A percentile compares a stretch with the other conserved stretches of the same genome.
Evolutionary conservation across 1,140 invertebrate species (phyloP).

Genomic region (Ruditapes philippinarum): DNA sequence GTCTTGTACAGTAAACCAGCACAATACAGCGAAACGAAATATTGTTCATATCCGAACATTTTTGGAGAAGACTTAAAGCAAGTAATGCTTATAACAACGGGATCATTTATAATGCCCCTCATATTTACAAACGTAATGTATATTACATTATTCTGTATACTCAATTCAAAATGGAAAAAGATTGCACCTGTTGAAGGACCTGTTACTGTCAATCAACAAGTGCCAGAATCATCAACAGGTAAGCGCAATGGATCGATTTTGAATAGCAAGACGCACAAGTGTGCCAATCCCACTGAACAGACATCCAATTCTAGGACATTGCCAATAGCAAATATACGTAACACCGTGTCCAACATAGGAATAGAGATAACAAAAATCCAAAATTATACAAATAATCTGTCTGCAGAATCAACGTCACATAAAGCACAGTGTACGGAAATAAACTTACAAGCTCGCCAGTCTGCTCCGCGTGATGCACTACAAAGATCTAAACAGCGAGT

Average conservation of each 20-base stretch:
- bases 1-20: neutral
- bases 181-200: neutral
- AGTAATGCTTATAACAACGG: neutral
- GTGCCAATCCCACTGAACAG: neutral
- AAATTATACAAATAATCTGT: too few species aligned
- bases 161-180: neutral
- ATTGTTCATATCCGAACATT: neutral
- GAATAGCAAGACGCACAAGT: neutral
- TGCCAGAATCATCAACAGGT: neutral
- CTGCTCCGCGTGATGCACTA: neutral
- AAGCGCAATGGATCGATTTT: neutral
- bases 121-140: neutral
- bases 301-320: neutral
- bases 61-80: neutral
- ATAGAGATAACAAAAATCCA: too few species aligned
- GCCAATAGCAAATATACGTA: too few species aligned
- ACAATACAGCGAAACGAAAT: neutral
- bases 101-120: conserved; percentile 5
- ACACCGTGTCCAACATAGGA: too few species aligned
- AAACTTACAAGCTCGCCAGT: neutral
- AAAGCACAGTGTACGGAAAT: neutral
- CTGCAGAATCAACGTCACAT: neutral
- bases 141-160: neutral
- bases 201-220: neutral
- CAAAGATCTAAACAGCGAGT: too few species aligned